These are phyloP conservation scores for Apocrypta bakeri DNA, from an alignment of 1,140 invertebrate species.

Conservation along the genomic window DNA sequence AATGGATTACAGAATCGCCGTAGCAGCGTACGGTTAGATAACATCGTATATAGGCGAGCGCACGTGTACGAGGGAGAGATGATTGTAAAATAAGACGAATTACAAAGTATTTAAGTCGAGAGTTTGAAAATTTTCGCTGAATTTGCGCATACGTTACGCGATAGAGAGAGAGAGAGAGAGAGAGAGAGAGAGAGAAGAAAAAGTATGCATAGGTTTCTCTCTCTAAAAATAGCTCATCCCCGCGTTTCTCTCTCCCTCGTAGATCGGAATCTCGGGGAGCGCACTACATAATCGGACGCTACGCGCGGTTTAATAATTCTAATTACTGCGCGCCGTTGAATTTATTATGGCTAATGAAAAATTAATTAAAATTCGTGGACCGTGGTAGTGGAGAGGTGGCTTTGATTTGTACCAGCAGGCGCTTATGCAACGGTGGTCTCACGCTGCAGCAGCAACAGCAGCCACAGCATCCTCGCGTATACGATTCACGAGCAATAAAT, in stretches of 20 bases:
- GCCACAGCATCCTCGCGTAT: not conserved
- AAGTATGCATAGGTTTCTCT: no score
- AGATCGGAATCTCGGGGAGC: not conserved
- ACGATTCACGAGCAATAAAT: constrained; percentile 36
- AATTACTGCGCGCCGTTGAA: constrained; percentile 9
- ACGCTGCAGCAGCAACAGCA: not conserved
- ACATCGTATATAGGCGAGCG: not conserved
- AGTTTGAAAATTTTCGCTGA: not conserved
- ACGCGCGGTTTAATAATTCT: constrained; percentile 23
- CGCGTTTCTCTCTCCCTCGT: not conserved
- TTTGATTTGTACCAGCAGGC: not conserved
- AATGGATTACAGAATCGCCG: not conserved
- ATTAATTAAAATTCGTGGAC: constrained; percentile 47
- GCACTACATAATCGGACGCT: not conserved
- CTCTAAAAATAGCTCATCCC: no score
- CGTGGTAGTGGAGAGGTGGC: not conserved
- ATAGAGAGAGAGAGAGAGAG: no score
- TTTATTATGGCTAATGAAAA: constrained; percentile 44
- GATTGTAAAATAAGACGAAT: constrained; percentile 2
- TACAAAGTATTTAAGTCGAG: not conserved
- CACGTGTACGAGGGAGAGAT: not conserved
- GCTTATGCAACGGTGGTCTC: constrained; percentile 20
- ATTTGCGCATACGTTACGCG: no score
- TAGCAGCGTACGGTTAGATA: not conserved
- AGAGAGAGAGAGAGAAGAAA: no score